Conservation (phyloP, 2,113 vertebrate genomes). For the Oncorhynchus keta region DNA sequence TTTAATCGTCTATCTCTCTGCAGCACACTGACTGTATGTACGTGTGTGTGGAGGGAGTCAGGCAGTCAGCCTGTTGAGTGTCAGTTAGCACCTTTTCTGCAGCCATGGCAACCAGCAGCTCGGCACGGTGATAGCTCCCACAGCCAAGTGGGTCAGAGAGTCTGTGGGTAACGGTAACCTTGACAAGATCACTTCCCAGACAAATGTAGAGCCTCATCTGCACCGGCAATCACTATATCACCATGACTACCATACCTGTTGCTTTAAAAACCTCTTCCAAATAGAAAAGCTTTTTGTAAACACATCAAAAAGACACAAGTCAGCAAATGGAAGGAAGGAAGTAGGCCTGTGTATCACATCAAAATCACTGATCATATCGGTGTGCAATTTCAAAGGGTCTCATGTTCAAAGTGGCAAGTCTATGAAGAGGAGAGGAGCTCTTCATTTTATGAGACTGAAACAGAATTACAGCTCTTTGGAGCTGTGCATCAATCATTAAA, state of each 20-base stretch:
- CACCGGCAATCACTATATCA: neutral
- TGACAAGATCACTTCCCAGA: conserved; percentile 66
- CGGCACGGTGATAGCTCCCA: conserved; percentile 65
- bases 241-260: neutral
- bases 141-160: conserved; percentile 74
- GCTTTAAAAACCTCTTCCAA: neutral
- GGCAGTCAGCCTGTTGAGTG: conserved; percentile 61
- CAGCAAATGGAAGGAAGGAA: no score
- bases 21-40: no score
- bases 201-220: conserved; percentile 31
- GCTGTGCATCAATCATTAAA: neutral
- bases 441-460: neutral
- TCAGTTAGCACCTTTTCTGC: conserved; percentile 72
- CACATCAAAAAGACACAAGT: neutral
- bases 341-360: no score
- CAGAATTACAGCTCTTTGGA: neutral
- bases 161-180: conserved; percentile 63
- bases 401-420: neutral
- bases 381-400: neutral
- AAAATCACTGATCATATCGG: neutral
- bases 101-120: conserved; percentile 71
- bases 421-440: neutral
- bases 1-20: neutral
- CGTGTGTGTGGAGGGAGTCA: neutral
- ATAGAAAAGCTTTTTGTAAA: neutral